These are phyloP conservation scores for Heliocidaris tuberculata DNA, from an alignment of 35 echinoderm and acorn worm species.

Conservation along the genomic window DNA sequence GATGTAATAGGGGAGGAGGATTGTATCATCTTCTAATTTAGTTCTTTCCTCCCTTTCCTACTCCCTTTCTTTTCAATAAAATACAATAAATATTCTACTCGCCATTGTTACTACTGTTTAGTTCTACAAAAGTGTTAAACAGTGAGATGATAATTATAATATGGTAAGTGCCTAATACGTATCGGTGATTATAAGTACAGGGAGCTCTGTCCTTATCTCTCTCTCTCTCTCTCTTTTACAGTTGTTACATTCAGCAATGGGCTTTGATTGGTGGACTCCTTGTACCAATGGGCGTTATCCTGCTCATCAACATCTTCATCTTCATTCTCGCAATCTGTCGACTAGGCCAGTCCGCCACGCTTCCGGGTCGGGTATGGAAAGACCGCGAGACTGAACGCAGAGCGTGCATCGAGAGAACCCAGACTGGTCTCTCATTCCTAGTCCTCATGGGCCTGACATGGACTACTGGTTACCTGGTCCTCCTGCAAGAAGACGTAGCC, in stretches of 20 bases:
- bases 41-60: too few species aligned
- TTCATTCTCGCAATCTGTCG: conserved; percentile 57
- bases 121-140: too few species aligned
- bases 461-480: conserved; percentile 55
- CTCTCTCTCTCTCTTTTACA: not conserved
- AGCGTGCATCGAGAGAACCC: not conserved
- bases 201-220: not conserved
- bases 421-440: conserved; percentile 27
- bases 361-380: not conserved
- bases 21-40: too few species aligned
- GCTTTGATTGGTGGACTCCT: conserved; percentile 18
- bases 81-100: too few species aligned
- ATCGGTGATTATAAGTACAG: too few species aligned
- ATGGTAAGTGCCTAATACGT: too few species aligned
- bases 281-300: conserved; percentile 43
- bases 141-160: too few species aligned
- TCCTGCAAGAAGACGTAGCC: not conserved
- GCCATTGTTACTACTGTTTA: too few species aligned
- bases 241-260: conserved; percentile 42
- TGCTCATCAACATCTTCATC: conserved; percentile 47
- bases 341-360: not conserved
- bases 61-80: too few species aligned
- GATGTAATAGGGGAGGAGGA: too few species aligned
- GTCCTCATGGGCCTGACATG: conserved; percentile 70
- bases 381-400: not conserved